Evolutionary conservation across 2,797 vertebrate genomes (phyloP), one percentile per base, ranked within the genome.

Genomic region (Poecilia picta): DNA sequence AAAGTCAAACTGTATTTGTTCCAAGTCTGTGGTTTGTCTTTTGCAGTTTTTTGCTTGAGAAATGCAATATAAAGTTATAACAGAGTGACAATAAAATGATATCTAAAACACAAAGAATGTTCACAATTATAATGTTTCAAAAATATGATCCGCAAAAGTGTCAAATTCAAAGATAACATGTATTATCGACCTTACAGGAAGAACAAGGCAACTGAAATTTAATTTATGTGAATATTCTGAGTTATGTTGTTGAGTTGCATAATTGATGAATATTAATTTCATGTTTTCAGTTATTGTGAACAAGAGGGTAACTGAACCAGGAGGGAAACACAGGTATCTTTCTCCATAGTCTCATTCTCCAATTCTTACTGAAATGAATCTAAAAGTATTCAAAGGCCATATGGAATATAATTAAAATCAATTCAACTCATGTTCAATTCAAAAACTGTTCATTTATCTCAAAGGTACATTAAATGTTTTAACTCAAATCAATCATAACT

Each of bases 1-100:
- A 55, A 81, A 0, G 16, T n/a, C 66, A 83, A 33, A 53, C 64
- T 49, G 62, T n/a, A 3, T 39, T 16, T 55, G 25, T 57, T 74
- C 36, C 33, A 46, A 33, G 16, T 33, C 31, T 33, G 59, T 36
- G 28, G 15, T 62, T 59, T 62, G 28, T 33, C 33, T 8, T 66
- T 8, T 66, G 2, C 8, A 25, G 23, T 39, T 39, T 18, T 20
- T 66, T 66, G 16, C 20, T 66, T 23, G 62, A 36, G 1, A 18
- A 23, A 64, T 39, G 18, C 15, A 66, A 39, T 20, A 66, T 39
- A 39, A 36, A 23, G 18, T 66, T 66, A 36, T 36, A 36, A 64
- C 28, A 31, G 18, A 36, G 8, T 66, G 31, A 28, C 13, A n/a
- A 28, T 18, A 33, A 62, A 62, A 39, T 25, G 0, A 39, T 39